Evolutionary conservation across 2,797 vertebrate genomes (phyloP), one percentile per base, ranked within the genome.

Genomic region (Otolemur crassicaudatus): DNA sequence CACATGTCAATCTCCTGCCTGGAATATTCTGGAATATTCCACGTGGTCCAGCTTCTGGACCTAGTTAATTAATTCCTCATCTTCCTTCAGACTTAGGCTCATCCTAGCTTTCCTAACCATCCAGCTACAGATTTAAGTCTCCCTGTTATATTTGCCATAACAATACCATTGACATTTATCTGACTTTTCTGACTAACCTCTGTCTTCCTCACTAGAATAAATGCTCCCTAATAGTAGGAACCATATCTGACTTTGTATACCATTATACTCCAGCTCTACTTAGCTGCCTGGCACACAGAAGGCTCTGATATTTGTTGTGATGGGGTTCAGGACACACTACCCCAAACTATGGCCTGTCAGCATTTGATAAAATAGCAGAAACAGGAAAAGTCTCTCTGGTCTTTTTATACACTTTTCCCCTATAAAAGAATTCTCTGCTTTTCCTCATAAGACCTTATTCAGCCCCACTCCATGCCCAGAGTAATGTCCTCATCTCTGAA

Each of bases 191-290:
- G 56, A 90, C n/a, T 20, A 40, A 63, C 14, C 4, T 17, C 49
- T 77, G 29, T 81, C 69, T 79, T 90, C 58, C 63, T 82, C 7
- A 90, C 85, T 86, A 82, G 22, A 94, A 94, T 89, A 76, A 85
- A 83, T 40, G 31, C 81, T 61, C 20, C 76, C n/a, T 40, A 17
- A 70, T 61, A 37, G 27, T 63, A 89, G n/a, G 23, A 10, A 34
- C 37, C 34, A 43, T n/a, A 61, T 61, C 84, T 61, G 60, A 25
- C 49, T 87, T 69, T 76, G 25, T 2, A 63, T 7, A 67, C 12
- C 46, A 83, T 0, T 82, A 12, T n/a, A 70, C 13, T n/a, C 27
- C n/a, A 81, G 37, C 37, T 29, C 65, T 56, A 89, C 19, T 31
- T n/a, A 89, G 67, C 7, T 40, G 27, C 65, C 40, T 34, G 8